phyloP scores from a whole-genome alignment of 1,140 invertebrate species.

The Limonius californicus region DNA sequence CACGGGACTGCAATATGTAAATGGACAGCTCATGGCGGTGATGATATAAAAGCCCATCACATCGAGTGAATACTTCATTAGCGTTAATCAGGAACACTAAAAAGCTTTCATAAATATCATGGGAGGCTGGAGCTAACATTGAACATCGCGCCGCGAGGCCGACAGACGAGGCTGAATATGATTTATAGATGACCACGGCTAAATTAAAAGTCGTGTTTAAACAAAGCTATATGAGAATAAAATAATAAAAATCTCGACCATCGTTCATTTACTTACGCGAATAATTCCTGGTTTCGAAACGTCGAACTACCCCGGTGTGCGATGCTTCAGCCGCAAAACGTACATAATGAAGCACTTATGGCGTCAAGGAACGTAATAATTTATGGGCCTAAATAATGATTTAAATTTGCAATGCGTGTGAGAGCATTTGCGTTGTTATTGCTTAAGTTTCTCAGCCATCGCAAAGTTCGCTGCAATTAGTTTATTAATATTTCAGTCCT shows the following conservation, averaged over 20 bases:
- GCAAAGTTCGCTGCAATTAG: neutral
- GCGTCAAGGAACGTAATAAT: neutral
- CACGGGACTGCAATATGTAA: neutral
- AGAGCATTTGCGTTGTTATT: neutral
- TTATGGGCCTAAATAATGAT: conserved; percentile 7
- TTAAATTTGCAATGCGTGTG: neutral
- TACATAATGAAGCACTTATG: too few relatives aligned
- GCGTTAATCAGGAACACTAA: conserved; percentile 26
- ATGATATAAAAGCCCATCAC: neutral
- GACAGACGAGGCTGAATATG: conserved; percentile 21
- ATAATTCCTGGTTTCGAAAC: neutral
- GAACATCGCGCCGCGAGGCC: conserved; percentile 20
- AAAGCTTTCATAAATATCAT: conserved; percentile 27
- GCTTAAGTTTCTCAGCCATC: conserved; percentile 3
- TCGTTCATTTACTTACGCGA: neutral
- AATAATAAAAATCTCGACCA: neutral
- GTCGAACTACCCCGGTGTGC: neutral
- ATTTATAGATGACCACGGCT: conserved; percentile 22
- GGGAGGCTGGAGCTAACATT: conserved; percentile 18
- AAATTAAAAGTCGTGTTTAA: conserved; percentile 22
- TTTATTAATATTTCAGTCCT: conserved; percentile 5
- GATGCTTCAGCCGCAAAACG: neutral
- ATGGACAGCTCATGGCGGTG: neutral
- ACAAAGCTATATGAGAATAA: conserved; percentile 1
- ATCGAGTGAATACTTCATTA: conserved; percentile 25